A percentile compares a stretch with the other conserved stretches of the same genome.
Evolutionary conservation across 2,888 invertebrate species (phyloP).

Genomic region (Brachypterus glaber): DNA sequence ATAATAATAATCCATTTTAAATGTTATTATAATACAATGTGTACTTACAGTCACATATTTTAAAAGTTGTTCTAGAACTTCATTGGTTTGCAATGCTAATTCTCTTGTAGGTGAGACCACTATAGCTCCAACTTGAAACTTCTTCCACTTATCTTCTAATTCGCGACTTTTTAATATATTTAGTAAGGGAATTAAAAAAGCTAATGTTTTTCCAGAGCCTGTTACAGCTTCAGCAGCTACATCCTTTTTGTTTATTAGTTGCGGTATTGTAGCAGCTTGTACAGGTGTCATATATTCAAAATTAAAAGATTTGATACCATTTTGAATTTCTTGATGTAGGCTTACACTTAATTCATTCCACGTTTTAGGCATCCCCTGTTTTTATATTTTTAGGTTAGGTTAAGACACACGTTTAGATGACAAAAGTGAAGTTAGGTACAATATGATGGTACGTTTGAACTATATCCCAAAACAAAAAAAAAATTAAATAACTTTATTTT

Average conservation of each 20-base stretch:
- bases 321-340: constrained; percentile 39
- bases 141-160: constrained; percentile 53
- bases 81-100: constrained; percentile 80
- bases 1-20: too few relatives aligned
- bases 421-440: too few relatives aligned
- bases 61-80: constrained; percentile 48
- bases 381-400: not conserved
- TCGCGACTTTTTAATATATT: constrained; percentile 66
- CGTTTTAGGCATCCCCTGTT: constrained; percentile 33
- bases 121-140: constrained; percentile 74
- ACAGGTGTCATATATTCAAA: constrained; percentile 53
- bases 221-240: constrained; percentile 98
- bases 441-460: too few relatives aligned
- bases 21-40: too few relatives aligned
- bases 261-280: constrained; percentile 80
- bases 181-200: constrained; percentile 86
- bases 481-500: too few relatives aligned
- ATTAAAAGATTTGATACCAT: constrained; percentile 43
- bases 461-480: too few relatives aligned
- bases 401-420: not conserved
- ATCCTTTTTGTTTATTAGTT: constrained; percentile 84
- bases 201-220: constrained; percentile 93
- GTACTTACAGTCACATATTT: constrained; percentile 40
- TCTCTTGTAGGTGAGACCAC: constrained; percentile 95
- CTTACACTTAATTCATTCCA: constrained; percentile 43